Evolutionary conservation across 1,140 invertebrate species (phyloP).

Genomic region (Brachionus paranguensis): DNA sequence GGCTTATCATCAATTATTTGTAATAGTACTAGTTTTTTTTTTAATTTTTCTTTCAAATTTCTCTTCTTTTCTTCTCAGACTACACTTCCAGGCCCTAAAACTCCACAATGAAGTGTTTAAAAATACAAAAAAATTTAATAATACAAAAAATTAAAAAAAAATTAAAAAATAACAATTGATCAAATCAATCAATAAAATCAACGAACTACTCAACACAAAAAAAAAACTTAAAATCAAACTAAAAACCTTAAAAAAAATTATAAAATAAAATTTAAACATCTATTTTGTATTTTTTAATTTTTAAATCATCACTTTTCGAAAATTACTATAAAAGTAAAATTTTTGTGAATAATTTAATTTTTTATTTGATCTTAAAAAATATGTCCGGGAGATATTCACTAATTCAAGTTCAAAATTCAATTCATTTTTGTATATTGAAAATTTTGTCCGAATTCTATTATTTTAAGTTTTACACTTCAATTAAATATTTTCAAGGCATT

Average conservation of each 20-base stretch:
- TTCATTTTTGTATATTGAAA: too few relatives aligned
- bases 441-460: too few relatives aligned
- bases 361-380: too few relatives aligned
- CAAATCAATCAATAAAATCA: not conserved
- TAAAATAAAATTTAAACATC: not conserved
- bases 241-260: not conserved
- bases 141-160: conserved; percentile 9
- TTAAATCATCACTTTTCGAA: too few relatives aligned
- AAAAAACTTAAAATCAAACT: conserved; percentile 1
- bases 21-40: conserved; percentile 6
- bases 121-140: not conserved
- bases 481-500: too few relatives aligned
- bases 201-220: not conserved
- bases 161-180: not conserved
- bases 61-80: not conserved
- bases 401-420: too few relatives aligned
- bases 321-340: too few relatives aligned
- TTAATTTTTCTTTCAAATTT: not conserved
- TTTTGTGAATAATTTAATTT: too few relatives aligned
- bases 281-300: not conserved
- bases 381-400: too few relatives aligned
- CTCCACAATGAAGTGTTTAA: not conserved
- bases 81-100: not conserved
- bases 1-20: not conserved
- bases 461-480: too few relatives aligned